These are phyloP conservation scores for Nesometra sesokonis DNA, from an alignment of 35 echinoderm and acorn worm genomes.

Conservation along the genomic window DNA sequence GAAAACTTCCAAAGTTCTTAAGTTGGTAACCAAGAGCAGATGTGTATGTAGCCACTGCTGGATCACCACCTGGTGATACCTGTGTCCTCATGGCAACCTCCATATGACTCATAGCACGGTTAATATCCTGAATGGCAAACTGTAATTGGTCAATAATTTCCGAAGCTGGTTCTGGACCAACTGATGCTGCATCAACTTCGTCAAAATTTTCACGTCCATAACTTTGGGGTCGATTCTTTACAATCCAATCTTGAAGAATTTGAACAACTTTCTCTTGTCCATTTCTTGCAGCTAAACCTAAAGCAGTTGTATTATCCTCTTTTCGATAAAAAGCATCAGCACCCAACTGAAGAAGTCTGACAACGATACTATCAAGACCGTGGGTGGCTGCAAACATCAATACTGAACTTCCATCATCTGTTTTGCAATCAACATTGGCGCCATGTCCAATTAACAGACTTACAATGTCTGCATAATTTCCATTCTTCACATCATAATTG, in stretches of 20 bases:
- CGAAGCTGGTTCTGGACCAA: neutral
- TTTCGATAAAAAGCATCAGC: neutral
- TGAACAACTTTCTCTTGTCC: neutral
- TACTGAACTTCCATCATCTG: neutral
- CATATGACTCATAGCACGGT: neutral
- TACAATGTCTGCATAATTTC: neutral
- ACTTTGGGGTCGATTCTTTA: neutral
- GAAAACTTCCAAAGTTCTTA: no score
- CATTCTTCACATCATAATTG: neutral
- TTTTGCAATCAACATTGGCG: neutral
- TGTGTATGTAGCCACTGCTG: neutral
- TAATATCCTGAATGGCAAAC: neutral
- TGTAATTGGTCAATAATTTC: neutral
- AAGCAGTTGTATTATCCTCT: neutral
- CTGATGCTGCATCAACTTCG: neutral
- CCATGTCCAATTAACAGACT: neutral
- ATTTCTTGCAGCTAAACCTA: neutral
- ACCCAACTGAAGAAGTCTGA: neutral
- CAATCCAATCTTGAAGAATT: neutral
- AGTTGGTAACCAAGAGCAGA: neutral
- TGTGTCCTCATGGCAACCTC: neutral
- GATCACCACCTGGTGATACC: neutral
- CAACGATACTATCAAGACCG: neutral
- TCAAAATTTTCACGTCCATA: neutral
- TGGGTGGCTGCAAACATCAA: neutral